These are phyloP conservation scores for Palythoa grandis DNA, from an alignment of 92 coral and sea anemone species.

Conservation along the genomic window DNA sequence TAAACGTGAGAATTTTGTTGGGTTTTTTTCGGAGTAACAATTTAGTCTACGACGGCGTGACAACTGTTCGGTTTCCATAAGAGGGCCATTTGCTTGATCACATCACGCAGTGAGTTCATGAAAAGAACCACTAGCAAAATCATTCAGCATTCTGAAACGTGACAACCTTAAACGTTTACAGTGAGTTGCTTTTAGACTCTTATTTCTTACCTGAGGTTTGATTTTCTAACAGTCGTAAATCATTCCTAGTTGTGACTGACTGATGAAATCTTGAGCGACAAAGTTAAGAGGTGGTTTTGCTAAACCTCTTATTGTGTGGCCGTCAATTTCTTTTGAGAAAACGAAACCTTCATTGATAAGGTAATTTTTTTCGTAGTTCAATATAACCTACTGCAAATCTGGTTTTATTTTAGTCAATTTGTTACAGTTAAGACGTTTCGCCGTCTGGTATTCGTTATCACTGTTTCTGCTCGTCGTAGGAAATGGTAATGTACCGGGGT, in stretches of 20 bases:
- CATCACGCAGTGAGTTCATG: neutral
- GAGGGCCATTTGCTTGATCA: neutral
- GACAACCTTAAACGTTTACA: neutral
- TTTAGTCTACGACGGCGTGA: neutral
- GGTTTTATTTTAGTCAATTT: neutral
- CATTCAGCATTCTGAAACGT: neutral
- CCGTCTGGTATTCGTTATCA: conserved; percentile 15
- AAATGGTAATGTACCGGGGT: neutral
- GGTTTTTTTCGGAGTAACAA: conserved; percentile 3
- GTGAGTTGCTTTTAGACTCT: neutral
- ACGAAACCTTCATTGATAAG: neutral
- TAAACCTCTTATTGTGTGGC: conserved; percentile 8
- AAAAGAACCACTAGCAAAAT: neutral
- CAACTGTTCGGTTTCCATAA: neutral
- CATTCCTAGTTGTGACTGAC: neutral
- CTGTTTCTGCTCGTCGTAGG: neutral
- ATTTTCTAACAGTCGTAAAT: neutral
- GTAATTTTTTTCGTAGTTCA: neutral
- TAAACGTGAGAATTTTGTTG: conserved; percentile 28
- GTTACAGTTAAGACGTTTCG: neutral
- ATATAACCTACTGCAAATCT: neutral
- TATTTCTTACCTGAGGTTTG: neutral
- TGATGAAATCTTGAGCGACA: conserved; percentile 1
- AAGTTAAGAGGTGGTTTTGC: conserved; percentile 18
- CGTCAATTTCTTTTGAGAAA: neutral